Base-by-base conservation (phyloP, 2,888 invertebrate species). In the Auanema sp. region DNA sequence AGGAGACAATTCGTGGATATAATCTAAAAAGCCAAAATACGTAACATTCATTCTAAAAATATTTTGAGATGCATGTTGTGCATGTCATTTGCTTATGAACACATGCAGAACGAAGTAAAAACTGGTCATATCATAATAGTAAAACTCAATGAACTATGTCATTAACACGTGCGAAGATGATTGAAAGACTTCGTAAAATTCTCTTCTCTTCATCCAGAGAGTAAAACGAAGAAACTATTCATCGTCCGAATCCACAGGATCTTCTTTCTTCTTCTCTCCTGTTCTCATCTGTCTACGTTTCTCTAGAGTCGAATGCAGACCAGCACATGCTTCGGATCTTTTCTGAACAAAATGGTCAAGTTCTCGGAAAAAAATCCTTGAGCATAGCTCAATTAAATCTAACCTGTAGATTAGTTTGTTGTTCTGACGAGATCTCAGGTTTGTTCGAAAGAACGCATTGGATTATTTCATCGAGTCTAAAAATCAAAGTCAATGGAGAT, bases 211-310 rank as follows among this genome's bases (percentile, higher is more conserved):
- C 33, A 33, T 8, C 33, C 33, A 33, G 8, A 33, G 8, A 3
- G 33, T 33, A 33, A 33, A 33, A 33, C 8, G 33, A 33, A 5
- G 33, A 33, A 8, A 33, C 33, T 47, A 47, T 18, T 62, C 62
- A 25, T 62, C 62, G 47, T 62, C 62, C 11, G 62, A 62, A 41
- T 62, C 62, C 11, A 62, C 21, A n/a, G 62, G 62, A 18, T 62
- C 57, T 40, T 56, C 56, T 49, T 24, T 44, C 33, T 14, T 47
- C 41, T n/a, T 40, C 43, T 50, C 57, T n/a, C 33, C 25, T 18
- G 52, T 43, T 21, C 57, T 47, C 14, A 43, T 33, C 21, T 44
- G 42, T 8, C 25, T 16, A 50, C 54, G 51, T 18, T 55, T 21
- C 12, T 62, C 62, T 18, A 62, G 49, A 11, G 50, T 23, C 11